Conservation (phyloP, 1,140 invertebrate genomes). For the Diprion similis region DNA sequence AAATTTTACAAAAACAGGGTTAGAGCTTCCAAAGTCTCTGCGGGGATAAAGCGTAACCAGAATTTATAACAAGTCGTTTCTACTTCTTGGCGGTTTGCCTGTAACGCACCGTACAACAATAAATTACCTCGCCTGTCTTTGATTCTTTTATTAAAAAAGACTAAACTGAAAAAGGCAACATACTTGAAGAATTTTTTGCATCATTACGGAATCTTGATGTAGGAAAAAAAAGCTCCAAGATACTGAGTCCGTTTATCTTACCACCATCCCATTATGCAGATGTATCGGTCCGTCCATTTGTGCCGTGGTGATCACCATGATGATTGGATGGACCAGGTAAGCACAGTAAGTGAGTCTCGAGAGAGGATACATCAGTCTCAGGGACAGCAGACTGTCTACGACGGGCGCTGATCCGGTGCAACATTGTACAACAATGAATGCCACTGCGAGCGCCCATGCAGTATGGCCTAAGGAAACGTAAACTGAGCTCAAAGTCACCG, state of each 20-base stretch:
- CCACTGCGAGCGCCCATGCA: conserved; percentile 77
- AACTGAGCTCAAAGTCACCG: conserved; percentile 66
- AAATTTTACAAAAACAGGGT: too few species aligned
- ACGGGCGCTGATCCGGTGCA: conserved; percentile 77
- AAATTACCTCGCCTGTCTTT: too few species aligned
- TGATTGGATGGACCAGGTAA: conserved; percentile 87
- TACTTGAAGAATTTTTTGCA: too few species aligned
- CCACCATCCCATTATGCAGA: conserved; percentile 75
- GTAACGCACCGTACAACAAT: too few species aligned
- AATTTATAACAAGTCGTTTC: too few species aligned
- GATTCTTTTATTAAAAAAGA: too few species aligned
- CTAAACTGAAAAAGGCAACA: too few species aligned
- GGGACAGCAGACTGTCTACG: conserved; percentile 78
- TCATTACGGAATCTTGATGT: too few species aligned
- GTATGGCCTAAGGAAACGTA: conserved; percentile 68
- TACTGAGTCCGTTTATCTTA: conserved; percentile 49
- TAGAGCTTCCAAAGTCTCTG: too few species aligned
- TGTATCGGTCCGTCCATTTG: conserved; percentile 80
- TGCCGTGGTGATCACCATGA: conserved; percentile 80
- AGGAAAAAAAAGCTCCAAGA: too few species aligned
- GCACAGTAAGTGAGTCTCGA: conserved; percentile 89
- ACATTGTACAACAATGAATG: conserved; percentile 85
- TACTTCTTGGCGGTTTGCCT: too few species aligned
- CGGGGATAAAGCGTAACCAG: too few species aligned
- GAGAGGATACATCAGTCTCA: conserved; percentile 81